A percentile compares a stretch with the other conserved stretches of the same genome.
These are phyloP conservation scores for Drosophila paramelanica DNA, from an alignment of 2,888 invertebrate genomes.

Conservation along the genomic window DNA sequence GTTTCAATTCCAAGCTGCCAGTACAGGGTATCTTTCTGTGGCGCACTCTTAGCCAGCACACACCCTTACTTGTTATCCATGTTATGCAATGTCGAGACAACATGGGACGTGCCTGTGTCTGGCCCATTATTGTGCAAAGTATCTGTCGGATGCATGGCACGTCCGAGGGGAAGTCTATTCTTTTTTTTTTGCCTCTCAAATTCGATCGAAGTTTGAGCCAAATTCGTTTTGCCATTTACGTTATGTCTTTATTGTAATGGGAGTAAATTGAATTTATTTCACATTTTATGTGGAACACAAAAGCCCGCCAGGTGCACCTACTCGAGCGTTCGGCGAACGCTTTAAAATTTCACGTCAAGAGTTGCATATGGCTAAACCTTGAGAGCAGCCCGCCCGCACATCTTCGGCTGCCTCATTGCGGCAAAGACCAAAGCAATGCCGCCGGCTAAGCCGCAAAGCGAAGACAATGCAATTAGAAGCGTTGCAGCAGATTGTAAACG, in stretches of 20 bases:
- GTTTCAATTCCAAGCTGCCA: no score
- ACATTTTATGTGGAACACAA: constrained; percentile 19
- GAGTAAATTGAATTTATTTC: constrained; percentile 51
- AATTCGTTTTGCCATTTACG: constrained; percentile 36
- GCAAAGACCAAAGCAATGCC: constrained; percentile 51
- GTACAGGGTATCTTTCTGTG: neutral
- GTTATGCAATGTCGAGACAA: constrained; percentile 62
- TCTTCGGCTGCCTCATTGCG: constrained; percentile 16
- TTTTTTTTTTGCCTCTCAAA: constrained; percentile 6
- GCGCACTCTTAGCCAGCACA: neutral
- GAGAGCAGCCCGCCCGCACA: constrained; percentile 22
- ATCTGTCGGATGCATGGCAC: constrained; percentile 59
- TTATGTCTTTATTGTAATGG: constrained; percentile 67
- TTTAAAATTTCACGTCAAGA: constrained; percentile 1
- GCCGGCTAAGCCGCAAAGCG: constrained; percentile 25
- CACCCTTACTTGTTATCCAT: constrained; percentile 30
- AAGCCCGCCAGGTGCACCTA: constrained; percentile 32
- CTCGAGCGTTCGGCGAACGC: neutral
- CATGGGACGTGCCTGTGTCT: constrained; percentile 56
- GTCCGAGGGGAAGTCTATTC: constrained; percentile 12
- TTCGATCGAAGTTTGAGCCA: constrained; percentile 25
- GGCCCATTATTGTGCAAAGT: constrained; percentile 54
- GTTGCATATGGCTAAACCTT: constrained; percentile 32
- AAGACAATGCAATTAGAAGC: constrained; percentile 6
- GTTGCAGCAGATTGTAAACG: neutral